phyloP scores from a whole-genome alignment of 2,888 invertebrate genomes.

The Cephus pygmeus region DNA sequence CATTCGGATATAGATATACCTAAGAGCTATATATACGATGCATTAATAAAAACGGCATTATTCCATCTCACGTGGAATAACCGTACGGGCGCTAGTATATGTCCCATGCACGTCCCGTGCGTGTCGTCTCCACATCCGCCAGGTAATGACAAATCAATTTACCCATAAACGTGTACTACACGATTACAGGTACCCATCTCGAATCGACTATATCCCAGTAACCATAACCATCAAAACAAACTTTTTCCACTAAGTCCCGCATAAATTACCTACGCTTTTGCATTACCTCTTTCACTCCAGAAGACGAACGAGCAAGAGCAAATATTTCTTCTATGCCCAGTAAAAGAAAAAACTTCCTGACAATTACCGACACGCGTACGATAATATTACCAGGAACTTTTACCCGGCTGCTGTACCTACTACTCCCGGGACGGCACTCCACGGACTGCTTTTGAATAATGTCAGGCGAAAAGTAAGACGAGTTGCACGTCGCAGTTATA shows the following conservation, averaged over 20 bases:
- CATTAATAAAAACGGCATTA: not conserved
- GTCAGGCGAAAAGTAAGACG: not conserved
- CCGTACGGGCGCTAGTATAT: not conserved
- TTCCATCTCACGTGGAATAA: not conserved
- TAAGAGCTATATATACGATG: not conserved
- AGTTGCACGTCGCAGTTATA: too few relatives aligned
- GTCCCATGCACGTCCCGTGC: not conserved
- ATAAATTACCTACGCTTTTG: not conserved
- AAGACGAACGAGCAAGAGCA: not conserved
- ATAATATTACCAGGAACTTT: not conserved
- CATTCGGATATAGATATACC: not conserved
- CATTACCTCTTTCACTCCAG: not conserved
- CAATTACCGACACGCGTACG: not conserved
- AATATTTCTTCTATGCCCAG: not conserved
- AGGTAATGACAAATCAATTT: slow-evolving; percentile 59
- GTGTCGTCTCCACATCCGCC: slow-evolving; percentile 17
- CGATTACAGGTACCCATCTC: not conserved
- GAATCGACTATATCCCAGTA: not conserved
- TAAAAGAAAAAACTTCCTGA: not conserved
- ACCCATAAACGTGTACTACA: slow-evolving; percentile 40
- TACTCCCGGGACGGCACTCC: not conserved
- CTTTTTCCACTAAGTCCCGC: not conserved
- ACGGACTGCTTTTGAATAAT: not conserved
- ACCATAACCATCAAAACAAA: not conserved
- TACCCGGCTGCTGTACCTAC: not conserved